Evolutionary conservation across 2,888 invertebrate genomes (phyloP).

Genomic region (Ryuthela nishihirai): DNA sequence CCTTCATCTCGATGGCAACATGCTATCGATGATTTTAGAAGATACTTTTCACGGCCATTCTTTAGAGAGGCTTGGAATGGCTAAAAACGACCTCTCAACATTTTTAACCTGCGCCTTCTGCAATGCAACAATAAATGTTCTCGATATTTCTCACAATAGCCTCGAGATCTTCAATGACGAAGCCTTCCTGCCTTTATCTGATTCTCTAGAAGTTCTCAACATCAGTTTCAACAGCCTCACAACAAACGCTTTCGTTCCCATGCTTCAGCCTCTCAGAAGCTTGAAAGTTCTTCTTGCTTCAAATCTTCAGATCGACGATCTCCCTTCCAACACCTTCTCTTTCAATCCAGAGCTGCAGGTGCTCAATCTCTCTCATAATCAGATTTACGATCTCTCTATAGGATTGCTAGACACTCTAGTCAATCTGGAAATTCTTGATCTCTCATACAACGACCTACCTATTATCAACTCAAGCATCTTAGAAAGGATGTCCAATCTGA

Average conservation of each 20-base stretch:
- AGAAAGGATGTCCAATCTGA: constrained; percentile 52
- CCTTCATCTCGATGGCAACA: constrained; percentile 69
- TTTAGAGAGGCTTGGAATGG: constrained; percentile 61
- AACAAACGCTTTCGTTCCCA: constrained; percentile 50
- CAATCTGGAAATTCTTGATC: constrained; percentile 62
- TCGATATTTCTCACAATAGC: constrained; percentile 71
- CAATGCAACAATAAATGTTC: constrained; percentile 64
- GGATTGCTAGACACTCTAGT: constrained; percentile 59
- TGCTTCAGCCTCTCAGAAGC: constrained; percentile 59
- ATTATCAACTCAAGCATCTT: constrained; percentile 61
- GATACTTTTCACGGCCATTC: constrained; percentile 50
- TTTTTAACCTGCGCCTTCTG: constrained; percentile 69
- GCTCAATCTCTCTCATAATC: constrained; percentile 70
- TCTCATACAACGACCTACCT: constrained; percentile 68
- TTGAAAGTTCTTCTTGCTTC: constrained; percentile 55
- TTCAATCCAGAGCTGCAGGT: constrained; percentile 55
- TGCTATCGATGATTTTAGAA: constrained; percentile 60
- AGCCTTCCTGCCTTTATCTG: constrained; percentile 35
- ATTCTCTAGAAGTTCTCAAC: constrained; percentile 41
- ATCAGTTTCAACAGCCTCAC: constrained; percentile 42
- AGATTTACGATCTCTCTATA: constrained; percentile 59
- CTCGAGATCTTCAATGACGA: constrained; percentile 42
- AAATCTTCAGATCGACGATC: constrained; percentile 29
- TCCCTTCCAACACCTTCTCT: constrained; percentile 37
- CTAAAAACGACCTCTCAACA: constrained; percentile 69